A percentile compares a stretch with the other conserved stretches of the same genome.
Evolutionary conservation across 2,113 vertebrate genomes (phyloP).

Genomic region (Colaptes auratus): DNA sequence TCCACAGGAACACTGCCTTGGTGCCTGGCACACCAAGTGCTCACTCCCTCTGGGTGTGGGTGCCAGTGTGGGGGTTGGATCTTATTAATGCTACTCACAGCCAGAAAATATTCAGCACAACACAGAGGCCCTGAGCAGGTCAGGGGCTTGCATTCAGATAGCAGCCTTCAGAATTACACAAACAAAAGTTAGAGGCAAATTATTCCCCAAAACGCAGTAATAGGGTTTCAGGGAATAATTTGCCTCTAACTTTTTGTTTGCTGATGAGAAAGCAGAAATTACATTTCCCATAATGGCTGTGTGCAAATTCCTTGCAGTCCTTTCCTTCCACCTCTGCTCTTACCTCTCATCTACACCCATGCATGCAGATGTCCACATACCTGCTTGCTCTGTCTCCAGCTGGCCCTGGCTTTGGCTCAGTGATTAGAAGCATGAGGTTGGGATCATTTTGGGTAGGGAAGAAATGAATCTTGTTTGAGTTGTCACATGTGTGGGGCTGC

Average conservation of each 20-base stretch:
- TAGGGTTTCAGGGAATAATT: background rate
- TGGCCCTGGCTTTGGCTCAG: background rate
- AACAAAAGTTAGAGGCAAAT: too few relatives aligned
- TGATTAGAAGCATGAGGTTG: background rate
- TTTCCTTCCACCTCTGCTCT: background rate
- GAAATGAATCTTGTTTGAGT: background rate
- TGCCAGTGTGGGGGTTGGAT: background rate
- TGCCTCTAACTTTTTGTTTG: background rate
- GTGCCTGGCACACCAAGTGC: background rate
- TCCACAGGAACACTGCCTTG: background rate
- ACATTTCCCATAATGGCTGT: background rate
- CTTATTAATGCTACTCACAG: background rate
- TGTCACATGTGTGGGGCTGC: background rate
- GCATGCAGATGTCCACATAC: fast-evolving
- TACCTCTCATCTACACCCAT: background rate
- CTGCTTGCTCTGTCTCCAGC: background rate
- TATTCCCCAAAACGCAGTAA: too few relatives aligned
- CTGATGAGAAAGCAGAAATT: background rate
- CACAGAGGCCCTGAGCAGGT: background rate
- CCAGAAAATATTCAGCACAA: background rate
- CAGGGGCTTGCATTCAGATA: background rate
- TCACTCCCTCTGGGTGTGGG: background rate
- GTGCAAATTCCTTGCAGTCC: background rate
- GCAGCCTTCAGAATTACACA: background rate
- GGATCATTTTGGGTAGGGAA: background rate